Conservation (phyloP, 2,888 invertebrate species). For the Volucella bombylans region DNA sequence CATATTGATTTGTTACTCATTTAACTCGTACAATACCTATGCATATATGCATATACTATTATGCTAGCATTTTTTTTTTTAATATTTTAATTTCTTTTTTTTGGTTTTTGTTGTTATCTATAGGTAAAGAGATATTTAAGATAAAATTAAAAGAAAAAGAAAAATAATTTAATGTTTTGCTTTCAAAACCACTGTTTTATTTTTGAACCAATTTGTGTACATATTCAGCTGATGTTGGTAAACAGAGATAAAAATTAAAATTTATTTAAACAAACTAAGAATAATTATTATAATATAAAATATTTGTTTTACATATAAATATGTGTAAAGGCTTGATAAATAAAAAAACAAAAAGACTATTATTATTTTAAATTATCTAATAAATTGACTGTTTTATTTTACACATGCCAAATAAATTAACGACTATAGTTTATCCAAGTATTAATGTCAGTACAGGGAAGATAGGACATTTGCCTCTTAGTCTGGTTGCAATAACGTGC, state of each 20-base stretch:
- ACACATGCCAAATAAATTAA: neutral
- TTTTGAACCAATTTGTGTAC: slow-evolving; percentile 55
- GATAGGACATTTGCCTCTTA: no score
- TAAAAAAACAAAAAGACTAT: neutral
- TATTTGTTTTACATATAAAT: slow-evolving; percentile 21
- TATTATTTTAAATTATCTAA: slow-evolving; percentile 24
- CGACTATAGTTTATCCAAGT: no score
- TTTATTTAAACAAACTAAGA: slow-evolving; percentile 53
- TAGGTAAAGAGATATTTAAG: slow-evolving; percentile 48
- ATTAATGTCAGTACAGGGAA: no score
- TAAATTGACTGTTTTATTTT: neutral
- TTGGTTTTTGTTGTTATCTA: slow-evolving; percentile 34
- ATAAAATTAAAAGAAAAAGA: slow-evolving; percentile 16
- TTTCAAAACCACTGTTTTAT: slow-evolving; percentile 14
- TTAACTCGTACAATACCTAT: slow-evolving; percentile 7
- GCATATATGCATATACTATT: no score
- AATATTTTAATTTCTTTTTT: slow-evolving; percentile 12
- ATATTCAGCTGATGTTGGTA: slow-evolving; percentile 60
- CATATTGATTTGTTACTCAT: slow-evolving; percentile 33
- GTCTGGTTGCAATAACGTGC: no score
- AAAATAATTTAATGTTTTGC: neutral
- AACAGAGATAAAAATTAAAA: slow-evolving; percentile 23
- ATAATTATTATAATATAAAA: slow-evolving; percentile 24
- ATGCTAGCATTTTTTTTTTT: neutral
- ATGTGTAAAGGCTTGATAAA: slow-evolving; percentile 27